Percentiles rank a stretch among this genome's conserved stretches.
phyloP scores from a whole-genome alignment of 2,113 vertebrate species.

The Oryzias celebensis region DNA sequence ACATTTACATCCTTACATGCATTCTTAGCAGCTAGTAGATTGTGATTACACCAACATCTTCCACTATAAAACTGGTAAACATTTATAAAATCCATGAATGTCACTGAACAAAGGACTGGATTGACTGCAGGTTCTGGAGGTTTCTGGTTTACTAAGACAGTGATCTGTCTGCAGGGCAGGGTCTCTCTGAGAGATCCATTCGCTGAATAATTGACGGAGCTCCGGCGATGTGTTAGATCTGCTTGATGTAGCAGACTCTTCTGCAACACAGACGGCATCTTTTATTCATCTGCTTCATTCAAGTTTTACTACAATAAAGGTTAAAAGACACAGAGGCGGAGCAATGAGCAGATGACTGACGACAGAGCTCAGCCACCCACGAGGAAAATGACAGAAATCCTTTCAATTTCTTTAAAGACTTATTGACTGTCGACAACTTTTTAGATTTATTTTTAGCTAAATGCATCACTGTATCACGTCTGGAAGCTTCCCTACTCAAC shows the following conservation, averaged over 20 bases:
- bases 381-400: neutral
- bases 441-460: too few relatives aligned
- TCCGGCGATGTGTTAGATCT: slow-evolving; percentile 23
- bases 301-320: slow-evolving; percentile 19
- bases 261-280: slow-evolving; percentile 10
- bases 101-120: neutral
- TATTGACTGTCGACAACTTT: too few relatives aligned
- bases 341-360: neutral
- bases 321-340: neutral
- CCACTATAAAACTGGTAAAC: too few relatives aligned
- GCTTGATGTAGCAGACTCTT: slow-evolving; percentile 14
- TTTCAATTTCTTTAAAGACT: neutral
- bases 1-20: too few relatives aligned
- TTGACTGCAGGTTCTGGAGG: neutral
- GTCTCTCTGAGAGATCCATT: slow-evolving; percentile 24
- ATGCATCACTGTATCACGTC: too few relatives aligned
- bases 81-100: too few relatives aligned
- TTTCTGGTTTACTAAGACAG: slow-evolving; percentile 4
- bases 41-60: too few relatives aligned
- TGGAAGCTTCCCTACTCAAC: too few relatives aligned
- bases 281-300: slow-evolving; percentile 47
- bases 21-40: too few relatives aligned
- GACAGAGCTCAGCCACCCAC: neutral
- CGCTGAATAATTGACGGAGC: slow-evolving; percentile 49
- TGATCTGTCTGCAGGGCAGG: neutral